Base-by-base conservation (phyloP, 2,113 vertebrate species). In the Elgaria multicarinata region DNA sequence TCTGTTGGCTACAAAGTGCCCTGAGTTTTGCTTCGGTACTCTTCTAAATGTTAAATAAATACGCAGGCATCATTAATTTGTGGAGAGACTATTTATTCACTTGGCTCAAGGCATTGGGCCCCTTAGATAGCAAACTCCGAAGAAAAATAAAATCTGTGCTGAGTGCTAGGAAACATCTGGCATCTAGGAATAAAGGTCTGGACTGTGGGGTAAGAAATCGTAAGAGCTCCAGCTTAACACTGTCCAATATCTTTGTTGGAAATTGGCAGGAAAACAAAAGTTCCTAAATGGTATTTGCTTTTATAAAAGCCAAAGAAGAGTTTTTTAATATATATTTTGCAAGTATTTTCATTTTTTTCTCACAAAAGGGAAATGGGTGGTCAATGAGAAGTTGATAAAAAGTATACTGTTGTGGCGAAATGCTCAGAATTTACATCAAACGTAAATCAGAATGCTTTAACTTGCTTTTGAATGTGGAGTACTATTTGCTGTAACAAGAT, bases 241-340 rank as follows among this genome's bases (percentile, higher is more conserved):
- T 94, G 85, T 95, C 90, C 94, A 92, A 92, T 53, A 95, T 89
- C 67, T 90, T 1, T 82, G 84, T 36, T 93, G 77, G 81, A 95
- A 96, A 92, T n/a, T 94, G 92, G 89, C 74, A 93, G 90, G 89
- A 12, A 95, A 88, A 76, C 88, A 22, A 84, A 93, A 39, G 86
- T 91, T 94, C 89, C 92, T 91, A 92, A 91, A 58, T 58, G 67
- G 53, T 91, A 71, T 91, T 96, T 94, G 44, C 81, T 50, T 86
- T 89, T 31, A 69, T 6, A 33, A 69, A 93, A 90, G 36, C 86
- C 84, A 86, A 66, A 90, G 67, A 85, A 39, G 26, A 16, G 0
- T 10, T 88, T 86, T 46, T n/a, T n/a, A n/a, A n/a, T 91, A 55
- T 87, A 58, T 90, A 90, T 80, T 31, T 44, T 87, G 74, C 80